Evolutionary conservation across 2,797 vertebrate genomes (phyloP).

Genomic region (Manis pentadactyla): DNA sequence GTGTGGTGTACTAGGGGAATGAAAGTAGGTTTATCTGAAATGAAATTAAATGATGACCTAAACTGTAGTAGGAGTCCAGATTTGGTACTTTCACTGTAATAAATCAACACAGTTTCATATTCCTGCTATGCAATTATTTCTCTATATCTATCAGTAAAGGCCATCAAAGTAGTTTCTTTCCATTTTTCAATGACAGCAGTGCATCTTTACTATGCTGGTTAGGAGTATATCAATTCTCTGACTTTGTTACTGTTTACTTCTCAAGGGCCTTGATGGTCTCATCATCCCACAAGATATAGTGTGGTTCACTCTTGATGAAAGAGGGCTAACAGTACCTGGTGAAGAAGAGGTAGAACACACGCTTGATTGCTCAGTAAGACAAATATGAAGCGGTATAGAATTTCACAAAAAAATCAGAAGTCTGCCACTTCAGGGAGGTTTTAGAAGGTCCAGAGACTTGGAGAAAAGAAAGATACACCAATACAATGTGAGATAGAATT

Average conservation of each 20-base stretch:
- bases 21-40: slow-evolving; percentile 17
- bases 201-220: not conserved
- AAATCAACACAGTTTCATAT: not conserved
- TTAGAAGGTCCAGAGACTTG: not conserved
- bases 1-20: not conserved
- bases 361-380: not conserved
- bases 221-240: not conserved
- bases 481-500: not conserved
- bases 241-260: not conserved
- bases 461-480: not conserved
- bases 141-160: not conserved
- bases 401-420: not conserved
- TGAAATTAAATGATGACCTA: not conserved
- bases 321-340: not conserved
- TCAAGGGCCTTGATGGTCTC: not conserved
- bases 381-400: not conserved
- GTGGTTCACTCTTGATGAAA: not conserved
- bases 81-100: not conserved
- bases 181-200: not conserved
- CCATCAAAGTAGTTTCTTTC: not conserved
- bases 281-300: not conserved
- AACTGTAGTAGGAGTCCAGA: not conserved
- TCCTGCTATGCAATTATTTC: not conserved
- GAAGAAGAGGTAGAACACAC: not conserved
- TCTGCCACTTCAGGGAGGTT: not conserved